phyloP scores from a whole-genome alignment of 2,113 vertebrate genomes.

The Chloropsis cyanopogon region DNA sequence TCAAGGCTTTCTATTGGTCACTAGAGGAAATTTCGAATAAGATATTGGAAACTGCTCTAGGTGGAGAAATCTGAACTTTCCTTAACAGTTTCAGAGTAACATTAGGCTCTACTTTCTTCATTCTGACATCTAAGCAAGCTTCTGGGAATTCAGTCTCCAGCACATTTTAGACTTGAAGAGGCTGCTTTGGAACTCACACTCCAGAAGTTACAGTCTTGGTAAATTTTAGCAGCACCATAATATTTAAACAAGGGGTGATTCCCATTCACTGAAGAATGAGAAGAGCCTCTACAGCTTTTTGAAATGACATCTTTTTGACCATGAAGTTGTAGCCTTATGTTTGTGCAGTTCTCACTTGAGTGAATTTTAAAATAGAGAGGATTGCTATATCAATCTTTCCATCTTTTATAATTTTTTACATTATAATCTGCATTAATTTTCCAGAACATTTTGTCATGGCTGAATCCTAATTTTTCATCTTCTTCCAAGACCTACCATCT shows the following conservation, averaged over 20 bases:
- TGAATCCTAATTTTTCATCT: background rate
- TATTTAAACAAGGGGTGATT: background rate
- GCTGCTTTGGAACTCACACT: background rate
- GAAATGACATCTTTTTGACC: background rate
- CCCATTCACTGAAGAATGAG: background rate
- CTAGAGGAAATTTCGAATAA: background rate
- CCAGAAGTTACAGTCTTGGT: background rate
- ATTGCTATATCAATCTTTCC: background rate
- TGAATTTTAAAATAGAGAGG: background rate
- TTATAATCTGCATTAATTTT: background rate
- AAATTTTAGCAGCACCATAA: background rate
- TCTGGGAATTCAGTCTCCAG: background rate
- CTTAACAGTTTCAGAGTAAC: background rate
- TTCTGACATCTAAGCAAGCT: background rate
- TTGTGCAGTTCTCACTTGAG: background rate
- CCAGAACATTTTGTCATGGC: background rate
- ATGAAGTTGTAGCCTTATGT: background rate
- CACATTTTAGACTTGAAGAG: background rate
- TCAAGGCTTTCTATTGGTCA: background rate
- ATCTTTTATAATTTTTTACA: background rate
- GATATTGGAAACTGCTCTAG: background rate
- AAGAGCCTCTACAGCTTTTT: background rate
- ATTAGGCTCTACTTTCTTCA: background rate
- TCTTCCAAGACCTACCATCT: constrained; percentile 15
- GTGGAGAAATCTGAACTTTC: background rate